These are phyloP conservation scores for Gadopsis marmoratus DNA, from an alignment of 2,797 vertebrate species.

Conservation along the genomic window DNA sequence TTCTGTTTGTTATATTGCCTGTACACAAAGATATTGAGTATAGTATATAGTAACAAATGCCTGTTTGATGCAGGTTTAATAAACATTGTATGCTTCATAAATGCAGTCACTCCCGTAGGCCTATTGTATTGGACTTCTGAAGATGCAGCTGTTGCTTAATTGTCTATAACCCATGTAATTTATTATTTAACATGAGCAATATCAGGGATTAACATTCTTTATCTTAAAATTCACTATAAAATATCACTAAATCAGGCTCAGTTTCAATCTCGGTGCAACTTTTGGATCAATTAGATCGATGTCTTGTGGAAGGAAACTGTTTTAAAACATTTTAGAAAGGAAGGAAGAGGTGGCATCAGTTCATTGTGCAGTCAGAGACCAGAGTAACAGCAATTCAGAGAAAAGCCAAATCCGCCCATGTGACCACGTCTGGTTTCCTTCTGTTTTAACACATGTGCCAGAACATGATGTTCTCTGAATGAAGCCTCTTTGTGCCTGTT, in stretches of 20 bases:
- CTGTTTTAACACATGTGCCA: conserved; percentile 58
- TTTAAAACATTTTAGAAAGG: conserved; percentile 38
- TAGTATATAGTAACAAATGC: not conserved
- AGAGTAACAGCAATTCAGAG: conserved; percentile 82
- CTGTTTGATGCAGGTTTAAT: not conserved
- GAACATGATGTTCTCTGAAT: conserved; percentile 82
- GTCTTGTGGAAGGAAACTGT: conserved; percentile 47
- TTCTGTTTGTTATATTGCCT: not conserved
- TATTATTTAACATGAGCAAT: not conserved
- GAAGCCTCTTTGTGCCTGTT: conserved; percentile 53
- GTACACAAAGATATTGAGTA: not conserved
- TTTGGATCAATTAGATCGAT: conserved; percentile 14
- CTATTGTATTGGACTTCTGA: not conserved
- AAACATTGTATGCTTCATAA: not conserved
- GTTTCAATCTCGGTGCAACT: not conserved
- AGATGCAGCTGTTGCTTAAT: not conserved
- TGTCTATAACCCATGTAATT: not conserved
- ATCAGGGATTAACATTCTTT: not conserved
- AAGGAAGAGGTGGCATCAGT: conserved; percentile 67
- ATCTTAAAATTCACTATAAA: not conserved
- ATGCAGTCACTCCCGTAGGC: not conserved
- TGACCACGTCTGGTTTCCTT: conserved; percentile 85
- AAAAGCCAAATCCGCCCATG: conserved; percentile 86
- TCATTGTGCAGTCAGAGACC: conserved; percentile 41
- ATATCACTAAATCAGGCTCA: not conserved